Base-by-base conservation (phyloP, 2,888 invertebrate genomes). In the Napeogenes inachia region DNA sequence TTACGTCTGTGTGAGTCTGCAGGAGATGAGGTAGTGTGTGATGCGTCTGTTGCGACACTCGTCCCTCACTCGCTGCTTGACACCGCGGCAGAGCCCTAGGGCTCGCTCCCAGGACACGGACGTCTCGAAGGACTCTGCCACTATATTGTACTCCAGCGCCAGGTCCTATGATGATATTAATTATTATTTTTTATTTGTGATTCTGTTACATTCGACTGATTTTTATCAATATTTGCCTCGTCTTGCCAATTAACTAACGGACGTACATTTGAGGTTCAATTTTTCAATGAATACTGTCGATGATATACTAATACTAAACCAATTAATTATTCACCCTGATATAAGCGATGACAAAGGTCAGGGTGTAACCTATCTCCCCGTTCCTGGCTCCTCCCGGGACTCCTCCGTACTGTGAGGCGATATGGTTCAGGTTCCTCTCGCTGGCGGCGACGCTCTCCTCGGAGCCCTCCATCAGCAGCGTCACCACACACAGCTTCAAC, bases 341-440 rank as follows among this genome's bases (percentile, higher is more conserved):
- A 80, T 99, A 99, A 10, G 99, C 99, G 69, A 99, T 99, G 63
- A 99, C 98, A 81, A 99, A 99, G 0, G 99, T 99, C 54, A 99
- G 91, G 75, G 97, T 95, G 79, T 99, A 99, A 3, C 99, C 99
- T 47, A 98, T 92, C 81, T 97, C 95, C 0, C 99, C 99, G 77
- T 99, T 99, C 59, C 94, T 94, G 53, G 97, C 96, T 0, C 99
- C 99, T 0, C 97, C 98, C 0, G 97, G 94, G 38, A 99, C 89
- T 0, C 99, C 99, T 0, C 95, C 94, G 78, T 91, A 94, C 64
- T 92, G 82, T 2, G 92, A 91, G 0, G 97, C 98, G 55, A 99
- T 95, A 12, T 89, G 91, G 80, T 97, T 95, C 57, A 99, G 94
- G 64, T 92, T 91, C 74, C 93, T 75, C 76, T 89, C 88, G 0